Conservation (phyloP, 2,888 invertebrate genomes). For the Polydrusus tereticollis region DNA sequence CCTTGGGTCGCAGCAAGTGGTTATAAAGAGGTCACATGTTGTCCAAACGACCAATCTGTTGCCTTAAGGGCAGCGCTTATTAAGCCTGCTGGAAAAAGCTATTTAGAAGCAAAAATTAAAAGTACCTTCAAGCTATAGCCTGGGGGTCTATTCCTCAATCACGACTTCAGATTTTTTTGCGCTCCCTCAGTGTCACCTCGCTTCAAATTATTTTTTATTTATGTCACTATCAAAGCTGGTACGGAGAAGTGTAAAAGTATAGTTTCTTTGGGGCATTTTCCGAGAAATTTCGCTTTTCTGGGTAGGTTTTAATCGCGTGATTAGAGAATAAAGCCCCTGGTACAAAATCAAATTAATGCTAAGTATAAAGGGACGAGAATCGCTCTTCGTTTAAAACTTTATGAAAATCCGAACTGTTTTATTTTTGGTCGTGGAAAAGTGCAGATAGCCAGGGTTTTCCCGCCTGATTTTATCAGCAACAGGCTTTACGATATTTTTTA, state of each 20-base stretch:
- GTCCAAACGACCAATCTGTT: constrained; percentile 46
- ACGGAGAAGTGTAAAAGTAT: too few species aligned
- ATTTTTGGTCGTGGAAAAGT: not conserved
- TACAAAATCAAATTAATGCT: constrained; percentile 29
- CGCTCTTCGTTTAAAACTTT: not conserved
- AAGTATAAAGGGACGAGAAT: constrained; percentile 14
- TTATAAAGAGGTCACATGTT: constrained; percentile 44
- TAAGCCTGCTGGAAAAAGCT: constrained; percentile 34
- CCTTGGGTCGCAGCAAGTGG: constrained; percentile 7
- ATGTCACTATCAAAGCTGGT: too few species aligned
- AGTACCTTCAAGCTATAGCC: constrained; percentile 29
- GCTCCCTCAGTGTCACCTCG: too few species aligned
- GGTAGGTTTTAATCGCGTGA: too few species aligned
- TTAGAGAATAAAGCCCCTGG: too few species aligned
- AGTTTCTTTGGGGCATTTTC: too few species aligned
- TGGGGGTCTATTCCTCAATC: too few species aligned
- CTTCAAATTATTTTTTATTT: too few species aligned
- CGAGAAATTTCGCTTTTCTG: too few species aligned
- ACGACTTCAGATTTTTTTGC: too few species aligned
- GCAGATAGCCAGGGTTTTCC: not conserved
- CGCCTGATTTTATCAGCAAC: not conserved
- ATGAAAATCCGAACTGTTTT: not conserved
- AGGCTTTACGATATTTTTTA: not conserved
- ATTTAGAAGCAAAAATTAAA: constrained; percentile 37
- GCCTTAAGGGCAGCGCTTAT: constrained; percentile 36